Conservation (phyloP, 2,888 invertebrate species). For the Drosophila colorata region DNA sequence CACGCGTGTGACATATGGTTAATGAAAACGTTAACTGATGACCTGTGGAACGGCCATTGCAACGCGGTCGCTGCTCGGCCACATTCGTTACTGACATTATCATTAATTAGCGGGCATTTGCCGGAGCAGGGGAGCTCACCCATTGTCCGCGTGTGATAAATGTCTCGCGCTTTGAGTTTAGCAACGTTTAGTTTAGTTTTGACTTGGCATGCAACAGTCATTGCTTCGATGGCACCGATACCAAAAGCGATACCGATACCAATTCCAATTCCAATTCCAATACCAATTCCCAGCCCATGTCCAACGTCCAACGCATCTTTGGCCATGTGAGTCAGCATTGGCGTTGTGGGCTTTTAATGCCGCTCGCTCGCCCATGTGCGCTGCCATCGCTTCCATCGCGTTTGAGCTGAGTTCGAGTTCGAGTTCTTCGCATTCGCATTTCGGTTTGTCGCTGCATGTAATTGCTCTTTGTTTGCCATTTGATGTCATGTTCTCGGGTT, state of each 20-base stretch:
- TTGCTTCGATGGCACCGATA: conserved; percentile 7
- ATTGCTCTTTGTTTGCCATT: conserved; percentile 78
- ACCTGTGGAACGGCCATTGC: conserved; percentile 43
- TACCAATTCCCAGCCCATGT: conserved; percentile 17
- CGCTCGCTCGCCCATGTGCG: conserved; percentile 66
- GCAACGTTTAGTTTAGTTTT: conserved; percentile 68
- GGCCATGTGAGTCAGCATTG: conserved; percentile 57
- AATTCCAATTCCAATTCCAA: conserved; percentile 4
- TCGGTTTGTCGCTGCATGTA: conserved; percentile 56
- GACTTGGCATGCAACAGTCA: conserved; percentile 69
- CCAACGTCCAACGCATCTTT: conserved; percentile 68
- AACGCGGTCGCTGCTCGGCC: conserved; percentile 2
- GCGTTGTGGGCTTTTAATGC: conserved; percentile 54
- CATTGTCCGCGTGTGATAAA: conserved; percentile 38
- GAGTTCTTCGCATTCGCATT: conserved; percentile 35
- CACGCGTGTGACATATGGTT: conserved; percentile 81
- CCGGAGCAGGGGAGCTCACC: not conserved
- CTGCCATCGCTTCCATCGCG: conserved; percentile 8
- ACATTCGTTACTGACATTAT: conserved; percentile 48
- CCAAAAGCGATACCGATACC: conserved; percentile 3
- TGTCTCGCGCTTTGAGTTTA: conserved; percentile 36
- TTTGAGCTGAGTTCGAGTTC: conserved; percentile 12
- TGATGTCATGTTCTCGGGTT: conserved; percentile 74
- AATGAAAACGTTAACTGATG: conserved; percentile 80
- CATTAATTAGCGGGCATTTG: conserved; percentile 62